phyloP scores from a whole-genome alignment of 2,888 invertebrate species.

The Mycalesis mineus region DNA sequence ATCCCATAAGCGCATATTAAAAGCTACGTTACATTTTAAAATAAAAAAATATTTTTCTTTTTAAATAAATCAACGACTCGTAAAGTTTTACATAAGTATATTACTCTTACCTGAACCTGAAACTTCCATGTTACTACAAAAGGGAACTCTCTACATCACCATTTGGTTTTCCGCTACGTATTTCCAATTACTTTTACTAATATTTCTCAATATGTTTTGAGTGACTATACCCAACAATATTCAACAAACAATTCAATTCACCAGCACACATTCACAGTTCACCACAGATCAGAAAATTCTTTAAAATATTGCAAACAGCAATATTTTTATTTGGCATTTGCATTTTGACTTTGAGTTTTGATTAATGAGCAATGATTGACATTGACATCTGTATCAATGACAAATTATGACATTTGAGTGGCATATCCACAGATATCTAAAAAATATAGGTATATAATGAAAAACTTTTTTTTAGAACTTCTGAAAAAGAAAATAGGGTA shows the following conservation, averaged over 20 bases:
- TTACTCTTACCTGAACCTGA: conserved; percentile 57
- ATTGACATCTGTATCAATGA: not conserved
- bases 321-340: too few species aligned
- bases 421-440: too few species aligned
- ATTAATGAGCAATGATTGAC: not conserved
- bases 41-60: not conserved
- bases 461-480: too few species aligned
- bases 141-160: conserved; percentile 27
- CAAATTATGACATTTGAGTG: too few species aligned
- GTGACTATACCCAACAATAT: conserved; percentile 16
- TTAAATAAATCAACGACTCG: not conserved
- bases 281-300: too few species aligned
- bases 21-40: not conserved
- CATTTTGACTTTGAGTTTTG: not conserved
- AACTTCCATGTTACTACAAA: conserved; percentile 54
- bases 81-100: conserved; percentile 14
- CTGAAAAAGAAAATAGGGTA: too few species aligned
- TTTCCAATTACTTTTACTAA: not conserved
- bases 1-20: not conserved
- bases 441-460: too few species aligned
- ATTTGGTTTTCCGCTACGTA: conserved; percentile 1
- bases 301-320: too few species aligned
- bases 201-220: conserved; percentile 12
- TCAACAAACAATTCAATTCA: not conserved
- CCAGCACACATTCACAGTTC: not conserved